These are phyloP conservation scores for Polyergus mexicanus DNA, from an alignment of 1,140 invertebrate species.

Conservation along the genomic window DNA sequence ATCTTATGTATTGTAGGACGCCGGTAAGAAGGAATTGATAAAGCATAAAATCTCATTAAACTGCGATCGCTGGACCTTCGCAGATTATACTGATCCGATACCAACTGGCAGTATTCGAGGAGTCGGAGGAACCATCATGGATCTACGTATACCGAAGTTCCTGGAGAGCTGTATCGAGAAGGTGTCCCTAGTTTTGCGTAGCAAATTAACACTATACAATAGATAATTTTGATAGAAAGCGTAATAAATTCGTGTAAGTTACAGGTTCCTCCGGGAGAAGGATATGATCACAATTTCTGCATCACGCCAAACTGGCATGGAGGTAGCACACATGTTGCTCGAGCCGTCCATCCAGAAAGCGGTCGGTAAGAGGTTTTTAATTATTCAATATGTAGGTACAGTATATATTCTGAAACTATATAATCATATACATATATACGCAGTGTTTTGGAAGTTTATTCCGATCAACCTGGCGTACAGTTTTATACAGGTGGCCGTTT, in stretches of 20 bases:
- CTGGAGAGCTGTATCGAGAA: slow-evolving; percentile 85
- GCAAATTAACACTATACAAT: not conserved
- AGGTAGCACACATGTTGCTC: slow-evolving; percentile 79
- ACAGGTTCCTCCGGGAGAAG: slow-evolving; percentile 82
- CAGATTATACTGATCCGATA: slow-evolving; percentile 88
- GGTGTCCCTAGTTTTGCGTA: slow-evolving; percentile 44
- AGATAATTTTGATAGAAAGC: not conserved
- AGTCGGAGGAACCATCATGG: slow-evolving; percentile 88
- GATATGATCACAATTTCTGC: slow-evolving; percentile 90
- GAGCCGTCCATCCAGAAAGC: slow-evolving; percentile 89
- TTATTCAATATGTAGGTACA: not conserved
- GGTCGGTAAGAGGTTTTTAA: slow-evolving; percentile 85
- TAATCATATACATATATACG: slow-evolving; percentile 17
- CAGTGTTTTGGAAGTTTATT: slow-evolving; percentile 91
- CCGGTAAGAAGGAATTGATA: slow-evolving; percentile 86
- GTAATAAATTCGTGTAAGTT: not conserved
- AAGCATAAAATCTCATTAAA: slow-evolving; percentile 92
- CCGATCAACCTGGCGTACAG: slow-evolving; percentile 95
- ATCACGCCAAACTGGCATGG: slow-evolving; percentile 78
- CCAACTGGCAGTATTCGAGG: slow-evolving; percentile 91
- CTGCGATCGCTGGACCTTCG: slow-evolving; percentile 91
- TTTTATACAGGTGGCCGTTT: slow-evolving; percentile 94
- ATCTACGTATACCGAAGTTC: slow-evolving; percentile 87
- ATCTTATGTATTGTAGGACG: slow-evolving; percentile 62
- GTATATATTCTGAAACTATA: slow-evolving; percentile 3